Conservation (phyloP, 2,888 invertebrate genomes). For the Agriopis aurantiaria region DNA sequence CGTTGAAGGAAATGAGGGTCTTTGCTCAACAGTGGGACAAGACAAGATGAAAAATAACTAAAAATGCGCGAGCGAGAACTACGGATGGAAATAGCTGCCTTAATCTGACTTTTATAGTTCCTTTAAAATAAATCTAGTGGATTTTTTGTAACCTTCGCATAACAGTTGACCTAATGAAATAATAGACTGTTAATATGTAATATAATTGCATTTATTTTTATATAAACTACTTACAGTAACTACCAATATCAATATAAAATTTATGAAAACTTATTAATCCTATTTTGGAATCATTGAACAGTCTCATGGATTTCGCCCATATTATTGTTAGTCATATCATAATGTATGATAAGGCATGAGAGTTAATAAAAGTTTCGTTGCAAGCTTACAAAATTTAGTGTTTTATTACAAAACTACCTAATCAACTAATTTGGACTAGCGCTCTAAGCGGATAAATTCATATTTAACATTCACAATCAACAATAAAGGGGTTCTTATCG, state of each 20-base stretch:
- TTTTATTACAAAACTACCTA: constrained; percentile 17
- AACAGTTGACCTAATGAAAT: constrained; percentile 13
- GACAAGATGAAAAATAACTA: no score
- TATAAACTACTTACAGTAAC: constrained; percentile 24
- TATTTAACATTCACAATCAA: constrained; percentile 16
- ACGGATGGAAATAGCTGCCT: no score
- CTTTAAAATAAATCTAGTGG: no score
- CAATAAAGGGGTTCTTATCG: not conserved
- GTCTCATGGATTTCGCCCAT: constrained; percentile 21
- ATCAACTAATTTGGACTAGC: constrained; percentile 37
- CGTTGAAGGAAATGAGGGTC: no score
- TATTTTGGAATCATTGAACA: constrained; percentile 34
- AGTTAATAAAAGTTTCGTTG: constrained; percentile 39
- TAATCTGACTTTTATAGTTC: no score
- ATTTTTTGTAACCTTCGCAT: not conserved
- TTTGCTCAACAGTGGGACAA: no score
- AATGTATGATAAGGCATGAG: constrained; percentile 21
- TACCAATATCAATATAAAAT: constrained; percentile 33
- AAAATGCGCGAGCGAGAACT: no score
- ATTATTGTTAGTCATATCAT: constrained; percentile 10
- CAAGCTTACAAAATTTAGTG: constrained; percentile 34
- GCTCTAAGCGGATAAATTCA: constrained; percentile 19
- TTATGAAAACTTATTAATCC: constrained; percentile 26
- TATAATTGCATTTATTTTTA: constrained; percentile 55
- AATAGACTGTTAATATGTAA: constrained; percentile 32